A percentile compares a stretch with the other conserved stretches of the same genome.
These are phyloP conservation scores for Rhysida immarginata DNA, from an alignment of 1,140 invertebrate genomes.

Conservation along the genomic window DNA sequence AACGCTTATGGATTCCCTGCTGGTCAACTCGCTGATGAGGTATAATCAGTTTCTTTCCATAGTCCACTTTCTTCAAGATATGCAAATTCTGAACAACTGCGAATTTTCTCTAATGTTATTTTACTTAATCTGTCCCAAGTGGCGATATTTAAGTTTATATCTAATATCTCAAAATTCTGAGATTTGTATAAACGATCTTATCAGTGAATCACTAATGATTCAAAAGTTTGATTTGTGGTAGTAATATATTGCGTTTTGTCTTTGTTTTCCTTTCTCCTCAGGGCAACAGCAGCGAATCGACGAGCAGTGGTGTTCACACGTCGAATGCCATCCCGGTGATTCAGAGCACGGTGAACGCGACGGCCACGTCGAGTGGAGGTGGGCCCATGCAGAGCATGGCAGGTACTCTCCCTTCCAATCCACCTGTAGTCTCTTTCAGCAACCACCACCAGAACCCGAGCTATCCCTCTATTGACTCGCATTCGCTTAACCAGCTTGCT, in stretches of 20 bases:
- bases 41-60: no score
- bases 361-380: slow-evolving; percentile 12
- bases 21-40: slow-evolving; percentile 5
- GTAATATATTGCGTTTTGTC: no score
- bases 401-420: slow-evolving; percentile 13
- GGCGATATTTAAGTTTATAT: no score
- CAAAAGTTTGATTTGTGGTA: no score
- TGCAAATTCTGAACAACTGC: no score
- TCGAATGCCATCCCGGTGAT: not conserved
- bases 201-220: no score
- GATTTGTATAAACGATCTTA: no score
- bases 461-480: not conserved
- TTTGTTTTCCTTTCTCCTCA: no score
- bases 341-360: slow-evolving; percentile 8
- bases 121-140: no score
- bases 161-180: no score
- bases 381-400: slow-evolving; percentile 11
- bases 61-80: no score
- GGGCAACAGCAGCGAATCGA: slow-evolving; percentile 5
- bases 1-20: not conserved
- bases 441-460: not conserved
- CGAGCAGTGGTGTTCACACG: slow-evolving; percentile 1
- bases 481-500: slow-evolving; percentile 2
- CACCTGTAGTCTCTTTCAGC: not conserved
- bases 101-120: no score